Base-by-base conservation (phyloP, 2,797 vertebrate species). In the Macrochelys suwanniensis region DNA sequence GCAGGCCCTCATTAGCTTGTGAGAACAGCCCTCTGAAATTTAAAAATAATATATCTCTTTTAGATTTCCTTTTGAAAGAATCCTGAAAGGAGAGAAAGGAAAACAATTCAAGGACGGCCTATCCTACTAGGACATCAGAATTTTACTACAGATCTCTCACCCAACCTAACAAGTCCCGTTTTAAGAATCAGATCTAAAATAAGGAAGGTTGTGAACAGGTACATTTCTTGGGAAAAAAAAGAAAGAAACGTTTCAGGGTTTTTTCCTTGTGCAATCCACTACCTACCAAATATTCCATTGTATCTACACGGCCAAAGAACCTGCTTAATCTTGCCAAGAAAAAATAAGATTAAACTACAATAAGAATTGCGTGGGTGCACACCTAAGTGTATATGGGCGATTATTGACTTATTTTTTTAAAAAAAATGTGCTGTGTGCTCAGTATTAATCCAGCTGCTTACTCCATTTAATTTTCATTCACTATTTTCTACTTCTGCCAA, bases 71-170 rank as follows among this genome's bases (percentile, higher is more conserved):
- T 82, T 25, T 87, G 80, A 89, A 61, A 82, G 7, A 80, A 68
- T 42, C 54, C 68, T 93, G 82, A 96, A 94, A 95, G 90, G 90
- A 94, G 45, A 93, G 47, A 93, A 80, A 93, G 82, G 89, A 10
- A 84, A 89, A 31, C 56, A 42, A 13, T 50, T 92, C 3, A 88
- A 92, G 37, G 33, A 42, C 6, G 5, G 86, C 91, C 83, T 11
- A 82, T 86, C 37, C 56, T 89, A 68, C 28, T 91, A 74, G 81
- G 86, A 95, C 88, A 89, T 31, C 57, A 16, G 6, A 42, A 47
- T 80, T 90, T 82, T 51, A 77, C 77, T 94, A 59, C 80, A 21
- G 53, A 23, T 80, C 45, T 53, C 79, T 37, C 53, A 26, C 33
- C 26, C 31, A 50, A 7, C 78, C 78, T 37, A 50, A 47, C 25